Percentiles rank a stretch among this genome's conserved stretches.
Evolutionary conservation across 2,113 vertebrate species (phyloP).

Genomic region (Probosciger aterrimus): DNA sequence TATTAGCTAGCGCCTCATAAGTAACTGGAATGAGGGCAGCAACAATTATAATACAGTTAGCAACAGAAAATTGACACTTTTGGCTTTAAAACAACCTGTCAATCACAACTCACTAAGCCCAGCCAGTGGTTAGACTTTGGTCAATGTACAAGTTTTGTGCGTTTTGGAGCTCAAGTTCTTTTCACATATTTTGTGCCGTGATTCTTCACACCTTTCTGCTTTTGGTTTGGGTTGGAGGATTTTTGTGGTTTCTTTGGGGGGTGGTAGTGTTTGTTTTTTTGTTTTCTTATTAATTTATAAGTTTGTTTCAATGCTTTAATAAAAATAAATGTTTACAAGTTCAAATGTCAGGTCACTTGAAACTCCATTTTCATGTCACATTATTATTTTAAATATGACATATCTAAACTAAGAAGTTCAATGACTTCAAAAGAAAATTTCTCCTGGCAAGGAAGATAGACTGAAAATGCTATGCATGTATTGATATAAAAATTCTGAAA

Average conservation of each 20-base stretch:
- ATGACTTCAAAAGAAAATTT: neutral
- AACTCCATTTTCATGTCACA: neutral
- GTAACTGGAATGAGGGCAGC: neutral
- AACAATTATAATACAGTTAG: neutral
- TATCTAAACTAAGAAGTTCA: neutral
- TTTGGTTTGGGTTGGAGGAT: neutral
- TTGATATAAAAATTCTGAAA: neutral
- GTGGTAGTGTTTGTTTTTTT: neutral
- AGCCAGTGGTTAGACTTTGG: neutral
- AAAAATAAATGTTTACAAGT: neutral
- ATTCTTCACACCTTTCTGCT: neutral
- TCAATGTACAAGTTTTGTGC: rapidly evolving
- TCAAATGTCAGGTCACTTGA: neutral
- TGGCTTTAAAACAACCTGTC: neutral
- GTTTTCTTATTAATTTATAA: neutral
- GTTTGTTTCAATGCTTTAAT: neutral
- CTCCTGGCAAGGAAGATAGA: neutral
- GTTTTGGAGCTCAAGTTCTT: neutral
- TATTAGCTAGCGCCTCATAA: neutral
- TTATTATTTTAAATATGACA: neutral
- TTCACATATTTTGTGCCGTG: neutral
- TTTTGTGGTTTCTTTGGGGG: neutral
- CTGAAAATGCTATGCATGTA: neutral
- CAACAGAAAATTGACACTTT: neutral
- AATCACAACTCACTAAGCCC: neutral